Base-by-base conservation (phyloP, 2,113 vertebrate species). In the Heterocephalus glaber region DNA sequence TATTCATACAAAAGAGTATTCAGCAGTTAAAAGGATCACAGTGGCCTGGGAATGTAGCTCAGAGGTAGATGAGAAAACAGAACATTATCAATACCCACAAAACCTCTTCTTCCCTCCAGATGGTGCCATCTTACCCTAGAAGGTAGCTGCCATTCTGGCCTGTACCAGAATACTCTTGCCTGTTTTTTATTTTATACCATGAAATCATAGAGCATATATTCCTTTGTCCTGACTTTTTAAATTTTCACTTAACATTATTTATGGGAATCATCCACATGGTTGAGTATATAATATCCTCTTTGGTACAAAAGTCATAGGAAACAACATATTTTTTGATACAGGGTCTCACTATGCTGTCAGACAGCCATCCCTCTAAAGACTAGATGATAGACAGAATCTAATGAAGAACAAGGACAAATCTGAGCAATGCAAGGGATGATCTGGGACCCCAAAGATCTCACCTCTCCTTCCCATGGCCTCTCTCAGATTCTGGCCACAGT, bases 161-260 rank as follows among this genome's bases (percentile, higher is more conserved):
- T 65, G 3, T 65, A 33, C 30, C 63, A 65, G 63, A 65, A 33
- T 26, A 65, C 63, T 65, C 63, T 65, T 28, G 26, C 6, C 61
- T 63, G 28, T 65, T n/a, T 65, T 65, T 33, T 13, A 65, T 65
- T 11, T 33, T 65, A 33, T 65, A 33, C 30, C 24, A 33, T 65
- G 30, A 61, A 65, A 65, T 65, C 63, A 65, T 30, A 33, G 28
- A 65, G 63, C 28, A 65, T 33, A 3, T 14, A 14, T 65, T 65
- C 12, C 30, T 33, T 65, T 33, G 28, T 65, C 63, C 28, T 65
- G 11, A 13, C 30, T 33, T 65, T 65, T 65, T 11, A 5, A 28
- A 33, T 33, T 89, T 93, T 90, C 80, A 86, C 26, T 80, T 96
- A 79, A 24, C 47, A 61, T 63, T 61, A 52, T 77, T 77, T 76